Evolutionary conservation across 2,888 invertebrate species (phyloP).

Genomic region (Rhaphigaster nebulosa): DNA sequence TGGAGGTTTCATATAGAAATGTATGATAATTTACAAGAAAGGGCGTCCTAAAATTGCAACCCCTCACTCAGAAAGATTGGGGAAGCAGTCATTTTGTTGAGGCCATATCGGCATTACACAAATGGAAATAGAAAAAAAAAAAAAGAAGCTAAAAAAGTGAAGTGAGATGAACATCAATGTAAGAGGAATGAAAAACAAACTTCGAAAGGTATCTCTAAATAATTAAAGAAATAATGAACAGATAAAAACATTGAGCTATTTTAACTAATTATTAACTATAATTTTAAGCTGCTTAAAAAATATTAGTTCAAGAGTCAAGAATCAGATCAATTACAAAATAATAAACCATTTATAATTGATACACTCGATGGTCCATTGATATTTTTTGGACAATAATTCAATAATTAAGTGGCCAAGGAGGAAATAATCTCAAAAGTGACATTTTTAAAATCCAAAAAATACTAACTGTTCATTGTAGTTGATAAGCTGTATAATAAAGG

Average conservation of each 20-base stretch:
- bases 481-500: no score
- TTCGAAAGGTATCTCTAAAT: not conserved
- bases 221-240: not conserved
- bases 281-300: not conserved
- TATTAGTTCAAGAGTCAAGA: not conserved
- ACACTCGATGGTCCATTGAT: no score
- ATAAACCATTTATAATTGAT: not conserved
- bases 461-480: no score
- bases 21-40: constrained; percentile 21
- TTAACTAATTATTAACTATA: not conserved
- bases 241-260: not conserved
- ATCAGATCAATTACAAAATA: not conserved
- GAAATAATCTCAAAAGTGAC: no score
- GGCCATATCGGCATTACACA: constrained; percentile 18
- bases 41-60: constrained; percentile 22
- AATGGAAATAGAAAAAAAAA: not conserved
- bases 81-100: constrained; percentile 17
- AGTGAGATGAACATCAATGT: constrained; percentile 2
- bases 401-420: no score
- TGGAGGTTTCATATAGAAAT: constrained; percentile 7
- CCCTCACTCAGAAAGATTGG: constrained; percentile 39
- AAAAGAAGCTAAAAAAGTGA: not conserved
- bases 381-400: no score
- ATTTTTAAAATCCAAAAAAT: no score
- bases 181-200: not conserved